A percentile compares a stretch with the other conserved stretches of the same genome.
These are phyloP conservation scores for Chrosomus eos DNA, from an alignment of 2,797 vertebrate species.

Conservation along the genomic window DNA sequence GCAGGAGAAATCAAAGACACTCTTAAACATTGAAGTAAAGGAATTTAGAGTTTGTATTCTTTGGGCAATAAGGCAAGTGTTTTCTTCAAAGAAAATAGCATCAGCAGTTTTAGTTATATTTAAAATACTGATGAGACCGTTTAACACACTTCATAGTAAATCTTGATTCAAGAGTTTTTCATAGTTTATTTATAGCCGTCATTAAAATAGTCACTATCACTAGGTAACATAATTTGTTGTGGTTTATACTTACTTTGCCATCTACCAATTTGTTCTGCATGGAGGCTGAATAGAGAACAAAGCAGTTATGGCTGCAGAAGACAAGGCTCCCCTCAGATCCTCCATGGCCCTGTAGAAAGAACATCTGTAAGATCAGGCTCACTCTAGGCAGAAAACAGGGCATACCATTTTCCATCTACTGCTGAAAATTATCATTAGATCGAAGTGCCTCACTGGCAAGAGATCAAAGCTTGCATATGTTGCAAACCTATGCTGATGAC, in stretches of 20 bases:
- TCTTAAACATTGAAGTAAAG: neutral
- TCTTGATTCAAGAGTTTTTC: neutral
- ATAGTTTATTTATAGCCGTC: neutral
- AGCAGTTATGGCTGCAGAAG: constrained; percentile 95
- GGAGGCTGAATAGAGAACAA: constrained; percentile 82
- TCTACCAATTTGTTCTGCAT: constrained; percentile 77
- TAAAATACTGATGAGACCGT: neutral
- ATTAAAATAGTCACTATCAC: neutral
- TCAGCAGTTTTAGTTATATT: neutral
- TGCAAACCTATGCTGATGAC: constrained; percentile 52
- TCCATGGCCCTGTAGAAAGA: constrained; percentile 68
- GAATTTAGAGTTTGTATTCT: neutral
- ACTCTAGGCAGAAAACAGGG: neutral
- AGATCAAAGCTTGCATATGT: constrained; percentile 52
- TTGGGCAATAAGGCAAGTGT: neutral
- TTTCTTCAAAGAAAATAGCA: neutral
- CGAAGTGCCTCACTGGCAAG: constrained; percentile 17
- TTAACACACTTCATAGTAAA: neutral
- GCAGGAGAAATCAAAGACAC: neutral
- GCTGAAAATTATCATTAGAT: constrained; percentile 42
- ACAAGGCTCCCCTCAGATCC: constrained; percentile 79
- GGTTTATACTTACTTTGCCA: constrained; percentile 81
- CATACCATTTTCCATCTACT: neutral
- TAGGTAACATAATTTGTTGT: neutral
- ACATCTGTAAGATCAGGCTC: constrained; percentile 39